Percentiles rank a stretch among this genome's conserved stretches.
phyloP scores from a whole-genome alignment of 2,888 invertebrate genomes.

The Tachina grossa region DNA sequence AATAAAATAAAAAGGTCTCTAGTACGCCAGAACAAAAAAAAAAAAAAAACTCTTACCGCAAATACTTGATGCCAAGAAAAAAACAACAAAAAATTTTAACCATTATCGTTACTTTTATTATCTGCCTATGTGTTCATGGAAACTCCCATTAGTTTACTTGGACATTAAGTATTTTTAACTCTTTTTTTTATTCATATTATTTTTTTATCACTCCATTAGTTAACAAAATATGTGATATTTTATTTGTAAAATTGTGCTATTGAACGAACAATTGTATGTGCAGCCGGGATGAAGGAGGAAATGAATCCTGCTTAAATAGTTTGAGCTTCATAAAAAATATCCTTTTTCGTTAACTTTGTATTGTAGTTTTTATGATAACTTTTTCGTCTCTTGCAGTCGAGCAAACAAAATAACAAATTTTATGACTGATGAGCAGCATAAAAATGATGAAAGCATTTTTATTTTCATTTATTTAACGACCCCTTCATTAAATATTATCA shows the following conservation, averaged over 20 bases:
- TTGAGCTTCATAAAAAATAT: not conserved
- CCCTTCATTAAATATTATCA: not conserved
- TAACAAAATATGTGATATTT: conserved; percentile 52
- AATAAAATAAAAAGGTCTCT: not conserved
- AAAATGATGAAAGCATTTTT: conserved; percentile 33
- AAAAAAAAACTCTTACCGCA: conserved; percentile 44
- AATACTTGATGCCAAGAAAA: conserved; percentile 16
- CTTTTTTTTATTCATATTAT: conserved; percentile 37
- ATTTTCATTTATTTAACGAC: conserved; percentile 53
- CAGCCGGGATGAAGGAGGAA: conserved; percentile 9
- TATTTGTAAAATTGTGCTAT: conserved; percentile 8
- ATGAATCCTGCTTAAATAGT: conserved; percentile 38
- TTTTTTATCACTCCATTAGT: conserved; percentile 69
- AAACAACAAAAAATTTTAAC: conserved; percentile 11
- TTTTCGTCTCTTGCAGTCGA: not conserved
- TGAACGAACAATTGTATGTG: not conserved
- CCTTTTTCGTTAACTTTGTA: conserved; percentile 36
- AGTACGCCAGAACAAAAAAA: conserved; percentile 5
- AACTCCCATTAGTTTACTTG: conserved; percentile 2
- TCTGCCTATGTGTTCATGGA: conserved; percentile 15
- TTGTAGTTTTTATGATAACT: conserved; percentile 48
- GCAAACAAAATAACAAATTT: conserved; percentile 6
- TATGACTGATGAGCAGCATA: conserved; percentile 9
- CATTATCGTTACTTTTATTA: conserved; percentile 60
- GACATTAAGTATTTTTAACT: conserved; percentile 4